phyloP scores from a whole-genome alignment of 2,113 vertebrate genomes.

The Chionis minor region DNA sequence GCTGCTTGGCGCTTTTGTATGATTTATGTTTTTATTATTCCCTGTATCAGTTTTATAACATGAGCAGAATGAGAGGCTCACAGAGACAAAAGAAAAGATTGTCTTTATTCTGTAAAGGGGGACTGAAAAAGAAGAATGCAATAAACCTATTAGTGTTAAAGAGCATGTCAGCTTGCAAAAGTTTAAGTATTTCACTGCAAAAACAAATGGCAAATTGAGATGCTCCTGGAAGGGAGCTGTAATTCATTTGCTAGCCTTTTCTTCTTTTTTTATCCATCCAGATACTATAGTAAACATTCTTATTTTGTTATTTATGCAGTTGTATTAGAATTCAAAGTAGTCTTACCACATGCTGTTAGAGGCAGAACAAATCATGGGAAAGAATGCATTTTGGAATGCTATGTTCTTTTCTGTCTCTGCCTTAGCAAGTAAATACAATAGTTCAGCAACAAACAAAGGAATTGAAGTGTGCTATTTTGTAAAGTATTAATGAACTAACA shows the following conservation, averaged over 20 bases:
- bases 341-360: constrained; percentile 33
- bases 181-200: background rate
- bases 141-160: background rate
- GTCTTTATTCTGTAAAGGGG: background rate
- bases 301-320: constrained; percentile 1
- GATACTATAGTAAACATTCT: background rate
- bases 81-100: background rate
- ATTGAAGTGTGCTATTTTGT: constrained; percentile 48
- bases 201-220: background rate
- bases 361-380: constrained; percentile 40
- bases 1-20: background rate
- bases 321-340: constrained; percentile 14
- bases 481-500: constrained; percentile 25
- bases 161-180: background rate
- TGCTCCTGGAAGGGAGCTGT: background rate
- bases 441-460: constrained; percentile 5
- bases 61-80: background rate
- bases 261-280: background rate
- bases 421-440: constrained; percentile 63
- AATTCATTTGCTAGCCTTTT: background rate
- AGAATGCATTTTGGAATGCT: constrained; percentile 53
- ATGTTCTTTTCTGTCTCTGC: constrained; percentile 58
- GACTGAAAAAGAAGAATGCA: background rate
- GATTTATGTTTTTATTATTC: background rate
- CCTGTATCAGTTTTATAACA: background rate